A percentile compares a stretch with the other conserved stretches of the same genome.
These are phyloP conservation scores for Aldabrachelys gigantea DNA, from an alignment of 2,113 vertebrate genomes.

Conservation along the genomic window DNA sequence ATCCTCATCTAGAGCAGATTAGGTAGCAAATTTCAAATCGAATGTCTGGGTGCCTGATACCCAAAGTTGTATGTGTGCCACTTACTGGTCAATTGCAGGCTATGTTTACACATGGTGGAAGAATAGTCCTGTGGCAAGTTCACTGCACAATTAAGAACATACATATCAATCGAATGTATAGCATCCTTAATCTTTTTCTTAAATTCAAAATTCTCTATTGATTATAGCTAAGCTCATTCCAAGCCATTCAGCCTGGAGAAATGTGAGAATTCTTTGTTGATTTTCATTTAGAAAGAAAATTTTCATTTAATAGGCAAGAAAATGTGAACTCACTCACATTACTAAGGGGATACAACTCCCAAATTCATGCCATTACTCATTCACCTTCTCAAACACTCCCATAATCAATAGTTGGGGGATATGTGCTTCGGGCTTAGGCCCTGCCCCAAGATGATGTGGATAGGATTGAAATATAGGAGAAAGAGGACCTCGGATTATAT, in stretches of 20 bases:
- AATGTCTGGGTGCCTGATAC: rapidly evolving
- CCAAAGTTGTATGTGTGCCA: rapidly evolving
- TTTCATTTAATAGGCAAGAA: no score
- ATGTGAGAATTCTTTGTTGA: not conserved
- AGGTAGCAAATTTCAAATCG: not conserved
- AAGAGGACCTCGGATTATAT: not conserved
- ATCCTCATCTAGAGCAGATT: no score
- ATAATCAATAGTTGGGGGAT: no score
- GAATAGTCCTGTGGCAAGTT: not conserved
- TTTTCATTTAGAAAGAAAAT: no score
- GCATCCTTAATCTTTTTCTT: not conserved
- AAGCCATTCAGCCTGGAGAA: not conserved
- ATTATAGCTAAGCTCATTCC: not conserved
- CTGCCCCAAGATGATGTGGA: no score
- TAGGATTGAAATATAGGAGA: no score
- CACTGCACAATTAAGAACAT: not conserved
- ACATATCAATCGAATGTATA: rapidly evolving
- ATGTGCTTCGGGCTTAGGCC: no score
- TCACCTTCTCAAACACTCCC: no score
- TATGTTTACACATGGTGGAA: not conserved
- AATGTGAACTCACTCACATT: no score
- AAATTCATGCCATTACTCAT: no score
- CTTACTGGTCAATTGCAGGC: not conserved
- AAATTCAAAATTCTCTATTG: not conserved
- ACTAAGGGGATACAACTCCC: no score